A percentile compares a stretch with the other conserved stretches of the same genome.
phyloP scores from a whole-genome alignment of 1,140 invertebrate genomes.

The Drosophila leontia region DNA sequence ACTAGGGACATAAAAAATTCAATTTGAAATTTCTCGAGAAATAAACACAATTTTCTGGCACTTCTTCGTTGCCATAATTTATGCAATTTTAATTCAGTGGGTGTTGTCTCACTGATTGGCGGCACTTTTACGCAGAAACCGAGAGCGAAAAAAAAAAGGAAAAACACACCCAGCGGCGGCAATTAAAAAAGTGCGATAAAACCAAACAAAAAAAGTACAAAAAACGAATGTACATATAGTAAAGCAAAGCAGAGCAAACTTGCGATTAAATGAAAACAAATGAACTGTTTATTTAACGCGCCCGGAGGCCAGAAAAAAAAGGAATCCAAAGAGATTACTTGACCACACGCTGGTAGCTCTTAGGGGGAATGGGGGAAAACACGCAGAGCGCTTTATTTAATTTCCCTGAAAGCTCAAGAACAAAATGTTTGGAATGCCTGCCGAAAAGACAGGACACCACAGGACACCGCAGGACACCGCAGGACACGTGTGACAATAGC shows the following conservation, averaged over 20 bases:
- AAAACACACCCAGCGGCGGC: conserved; percentile 63
- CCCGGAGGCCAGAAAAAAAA: conserved; percentile 34
- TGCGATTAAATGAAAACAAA: conserved; percentile 81
- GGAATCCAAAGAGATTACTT: conserved; percentile 44
- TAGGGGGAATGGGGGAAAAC: conserved; percentile 29
- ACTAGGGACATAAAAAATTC: conserved; percentile 17
- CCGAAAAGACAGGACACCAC: conserved; percentile 35
- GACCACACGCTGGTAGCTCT: conserved; percentile 35
- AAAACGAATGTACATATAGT: conserved; percentile 19
- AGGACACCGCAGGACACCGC: conserved; percentile 14
- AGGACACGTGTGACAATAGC: conserved; percentile 70
- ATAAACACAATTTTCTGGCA: conserved; percentile 30
- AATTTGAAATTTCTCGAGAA: conserved; percentile 23
- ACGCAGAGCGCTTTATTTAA: conserved; percentile 84
- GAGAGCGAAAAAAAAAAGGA: background rate
- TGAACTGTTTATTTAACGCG: conserved; percentile 84
- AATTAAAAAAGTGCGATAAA: conserved; percentile 73
- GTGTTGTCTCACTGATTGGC: conserved; percentile 80
- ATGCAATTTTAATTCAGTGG: conserved; percentile 83
- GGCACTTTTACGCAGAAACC: conserved; percentile 59
- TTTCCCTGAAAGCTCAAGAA: conserved; percentile 82
- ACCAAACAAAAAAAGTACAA: conserved; percentile 34
- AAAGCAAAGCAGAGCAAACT: conserved; percentile 54
- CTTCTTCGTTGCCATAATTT: conserved; percentile 57
- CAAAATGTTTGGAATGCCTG: conserved; percentile 76